Percentiles rank a stretch among this genome's conserved stretches.
Conservation (phyloP, 2,113 vertebrate species). For the Orientallactaga bullata region DNA sequence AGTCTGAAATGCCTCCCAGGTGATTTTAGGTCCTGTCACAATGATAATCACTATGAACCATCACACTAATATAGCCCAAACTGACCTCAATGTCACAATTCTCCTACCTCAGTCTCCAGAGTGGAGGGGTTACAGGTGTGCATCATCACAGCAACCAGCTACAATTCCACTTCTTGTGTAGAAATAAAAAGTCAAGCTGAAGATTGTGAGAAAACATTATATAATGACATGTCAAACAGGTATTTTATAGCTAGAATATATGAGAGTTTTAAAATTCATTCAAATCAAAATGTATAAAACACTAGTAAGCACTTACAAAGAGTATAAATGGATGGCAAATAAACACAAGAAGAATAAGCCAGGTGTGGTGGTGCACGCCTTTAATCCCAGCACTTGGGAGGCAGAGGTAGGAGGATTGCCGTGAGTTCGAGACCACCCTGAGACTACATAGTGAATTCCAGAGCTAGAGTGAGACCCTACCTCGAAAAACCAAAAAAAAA, state of each 20-base stretch:
- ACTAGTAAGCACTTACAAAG: conserved; percentile 11
- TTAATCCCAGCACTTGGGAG: too few relatives aligned
- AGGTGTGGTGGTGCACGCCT: too few relatives aligned
- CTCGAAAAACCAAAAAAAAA: too few relatives aligned
- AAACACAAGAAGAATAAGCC: not conserved
- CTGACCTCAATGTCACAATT: not conserved
- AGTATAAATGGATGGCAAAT: not conserved
- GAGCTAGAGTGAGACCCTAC: too few relatives aligned
- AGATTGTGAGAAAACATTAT: not conserved
- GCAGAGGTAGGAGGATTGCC: too few relatives aligned
- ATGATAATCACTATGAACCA: too few relatives aligned
- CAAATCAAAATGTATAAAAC: conserved; percentile 40
- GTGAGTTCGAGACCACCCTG: too few relatives aligned
- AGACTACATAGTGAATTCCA: too few relatives aligned
- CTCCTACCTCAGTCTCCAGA: not conserved
- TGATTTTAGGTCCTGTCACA: too few relatives aligned
- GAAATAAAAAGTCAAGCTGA: conserved; percentile 31
- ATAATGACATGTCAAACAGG: not conserved
- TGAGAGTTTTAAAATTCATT: conserved; percentile 26
- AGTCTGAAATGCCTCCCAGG: too few relatives aligned
- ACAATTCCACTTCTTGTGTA: not conserved
- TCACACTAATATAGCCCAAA: not conserved
- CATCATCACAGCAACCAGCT: not conserved
- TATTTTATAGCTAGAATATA: not conserved
- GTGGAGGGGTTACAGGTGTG: not conserved